Percentiles rank a stretch among this genome's conserved stretches.
Evolutionary conservation across 2,888 invertebrate species (phyloP).

Genomic region (Carabus problematicus): DNA sequence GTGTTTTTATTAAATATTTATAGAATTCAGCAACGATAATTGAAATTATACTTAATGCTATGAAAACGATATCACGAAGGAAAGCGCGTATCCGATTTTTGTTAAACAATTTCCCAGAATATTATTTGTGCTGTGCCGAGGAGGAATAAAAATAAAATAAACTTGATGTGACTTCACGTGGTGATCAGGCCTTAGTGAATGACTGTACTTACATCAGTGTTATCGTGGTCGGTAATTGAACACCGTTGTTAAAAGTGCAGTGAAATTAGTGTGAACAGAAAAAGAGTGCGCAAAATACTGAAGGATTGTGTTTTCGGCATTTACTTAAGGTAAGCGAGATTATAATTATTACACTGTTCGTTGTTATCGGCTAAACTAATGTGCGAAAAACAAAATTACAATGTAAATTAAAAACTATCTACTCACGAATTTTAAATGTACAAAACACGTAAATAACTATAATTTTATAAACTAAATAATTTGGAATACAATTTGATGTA

Average conservation of each 20-base stretch:
- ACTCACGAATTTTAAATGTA: no score
- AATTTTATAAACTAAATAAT: no score
- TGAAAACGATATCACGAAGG: no score
- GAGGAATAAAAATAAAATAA: neutral
- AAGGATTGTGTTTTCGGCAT: conserved; percentile 24
- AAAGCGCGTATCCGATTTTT: no score
- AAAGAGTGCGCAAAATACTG: conserved; percentile 16
- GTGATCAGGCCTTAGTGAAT: conserved; percentile 11
- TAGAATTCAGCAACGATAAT: neutral
- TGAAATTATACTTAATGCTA: no score
- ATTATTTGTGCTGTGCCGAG: neutral
- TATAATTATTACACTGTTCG: conserved; percentile 6
- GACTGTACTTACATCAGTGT: conserved; percentile 12
- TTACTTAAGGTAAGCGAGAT: conserved; percentile 24
- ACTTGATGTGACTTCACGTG: neutral
- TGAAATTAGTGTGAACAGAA: conserved; percentile 27
- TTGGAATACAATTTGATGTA: no score
- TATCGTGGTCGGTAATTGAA: conserved; percentile 20
- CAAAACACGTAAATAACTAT: no score
- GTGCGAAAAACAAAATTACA: no score
- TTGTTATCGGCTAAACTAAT: no score
- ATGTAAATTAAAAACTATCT: no score
- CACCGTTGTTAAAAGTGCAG: conserved; percentile 26
- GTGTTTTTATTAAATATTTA: conserved; percentile 3
- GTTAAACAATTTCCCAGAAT: no score